Conservation (phyloP, 1,140 invertebrate species). For the Calephelis virginiensis region DNA sequence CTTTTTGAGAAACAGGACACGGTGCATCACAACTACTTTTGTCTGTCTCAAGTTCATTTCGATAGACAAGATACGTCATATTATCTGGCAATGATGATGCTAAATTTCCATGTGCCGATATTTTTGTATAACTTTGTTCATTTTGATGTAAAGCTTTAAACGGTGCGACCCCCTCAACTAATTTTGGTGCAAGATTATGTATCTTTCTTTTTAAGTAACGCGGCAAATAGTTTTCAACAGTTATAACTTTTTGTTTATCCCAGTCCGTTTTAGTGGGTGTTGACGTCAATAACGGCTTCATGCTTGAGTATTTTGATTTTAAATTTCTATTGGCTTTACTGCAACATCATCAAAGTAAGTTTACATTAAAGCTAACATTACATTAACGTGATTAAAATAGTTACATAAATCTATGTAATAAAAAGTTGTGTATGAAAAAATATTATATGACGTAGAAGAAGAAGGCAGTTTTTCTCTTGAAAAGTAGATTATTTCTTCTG, state of each 20-base stretch:
- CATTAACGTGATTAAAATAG: too few relatives aligned
- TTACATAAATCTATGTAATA: too few relatives aligned
- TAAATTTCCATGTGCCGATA: constrained; percentile 25
- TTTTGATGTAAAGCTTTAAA: constrained; percentile 11
- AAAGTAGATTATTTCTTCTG: too few relatives aligned
- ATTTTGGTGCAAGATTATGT: constrained; percentile 11
- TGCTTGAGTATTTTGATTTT: constrained; percentile 18
- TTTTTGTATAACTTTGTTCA: constrained; percentile 38
- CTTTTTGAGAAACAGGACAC: constrained; percentile 24
- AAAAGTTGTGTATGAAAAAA: too few relatives aligned
- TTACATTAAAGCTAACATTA: too few relatives aligned
- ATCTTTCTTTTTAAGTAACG: constrained; percentile 37
- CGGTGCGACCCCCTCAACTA: too few relatives aligned
- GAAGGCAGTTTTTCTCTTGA: too few relatives aligned
- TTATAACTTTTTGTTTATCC: constrained; percentile 20
- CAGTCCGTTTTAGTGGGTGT: constrained; percentile 24
- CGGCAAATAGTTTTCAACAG: constrained; percentile 39
- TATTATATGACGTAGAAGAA: too few relatives aligned
- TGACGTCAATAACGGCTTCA: constrained; percentile 10
- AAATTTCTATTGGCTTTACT: not conserved
- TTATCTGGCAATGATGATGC: constrained; percentile 24
- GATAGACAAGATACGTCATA: constrained; percentile 49
- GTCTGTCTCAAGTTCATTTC: constrained; percentile 52
- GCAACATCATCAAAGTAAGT: not conserved
- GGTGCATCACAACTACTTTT: constrained; percentile 28